These are phyloP conservation scores for Drosophila carrolli DNA, from an alignment of 1,140 invertebrate genomes.

Conservation along the genomic window DNA sequence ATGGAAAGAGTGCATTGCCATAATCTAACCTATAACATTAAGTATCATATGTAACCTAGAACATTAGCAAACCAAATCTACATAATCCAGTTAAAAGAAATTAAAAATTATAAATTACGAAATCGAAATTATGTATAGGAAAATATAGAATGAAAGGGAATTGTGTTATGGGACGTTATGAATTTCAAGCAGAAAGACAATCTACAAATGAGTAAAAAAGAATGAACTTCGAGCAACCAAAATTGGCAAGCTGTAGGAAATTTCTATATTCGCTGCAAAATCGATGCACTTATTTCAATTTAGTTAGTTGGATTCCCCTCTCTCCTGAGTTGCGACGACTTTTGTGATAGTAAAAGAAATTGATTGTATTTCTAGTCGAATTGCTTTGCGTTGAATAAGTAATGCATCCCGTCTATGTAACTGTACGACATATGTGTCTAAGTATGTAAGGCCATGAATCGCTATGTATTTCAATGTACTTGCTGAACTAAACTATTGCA, in stretches of 20 bases:
- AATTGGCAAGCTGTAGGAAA: conserved; percentile 42
- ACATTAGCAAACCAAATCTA: conserved; percentile 46
- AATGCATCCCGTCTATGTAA: conserved; percentile 29
- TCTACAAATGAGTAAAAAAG: conserved; percentile 48
- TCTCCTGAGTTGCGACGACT: conserved; percentile 61
- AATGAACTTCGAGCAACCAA: conserved; percentile 30
- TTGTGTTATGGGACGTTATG: conserved; percentile 48
- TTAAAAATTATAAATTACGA: conserved; percentile 41
- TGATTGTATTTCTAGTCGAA: conserved; percentile 64
- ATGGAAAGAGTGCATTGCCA: conserved; percentile 43
- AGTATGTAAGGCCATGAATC: conserved; percentile 48
- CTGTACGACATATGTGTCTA: conserved; percentile 29
- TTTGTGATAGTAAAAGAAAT: conserved; percentile 77
- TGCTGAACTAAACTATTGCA: conserved; percentile 70
- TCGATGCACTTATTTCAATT: conserved; percentile 41
- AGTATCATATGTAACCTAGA: conserved; percentile 47
- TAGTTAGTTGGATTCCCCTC: conserved; percentile 44
- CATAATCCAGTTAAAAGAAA: conserved; percentile 35
- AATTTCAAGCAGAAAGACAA: conserved; percentile 71
- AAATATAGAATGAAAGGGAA: conserved; percentile 14
- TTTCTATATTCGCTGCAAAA: conserved; percentile 30
- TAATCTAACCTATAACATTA: conserved; percentile 19
- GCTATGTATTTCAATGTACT: conserved; percentile 72
- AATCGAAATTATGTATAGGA: conserved; percentile 28
- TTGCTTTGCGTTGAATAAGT: conserved; percentile 56